Evolutionary conservation across 1,140 invertebrate species (phyloP).

Genomic region (Brachionus asplanchnoidis): DNA sequence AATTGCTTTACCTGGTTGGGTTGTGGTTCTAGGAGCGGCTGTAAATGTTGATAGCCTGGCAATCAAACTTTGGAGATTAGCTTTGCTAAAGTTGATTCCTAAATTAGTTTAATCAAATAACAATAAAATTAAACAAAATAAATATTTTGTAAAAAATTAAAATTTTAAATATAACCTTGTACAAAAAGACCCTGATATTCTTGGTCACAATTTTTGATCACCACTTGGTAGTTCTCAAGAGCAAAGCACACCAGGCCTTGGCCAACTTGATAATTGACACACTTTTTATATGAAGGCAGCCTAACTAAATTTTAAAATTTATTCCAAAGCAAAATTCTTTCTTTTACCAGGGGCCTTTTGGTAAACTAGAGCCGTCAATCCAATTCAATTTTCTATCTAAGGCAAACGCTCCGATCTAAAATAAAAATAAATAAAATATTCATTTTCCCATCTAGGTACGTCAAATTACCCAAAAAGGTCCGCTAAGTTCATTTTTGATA

Average conservation of each 20-base stretch:
- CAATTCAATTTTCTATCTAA: not conserved
- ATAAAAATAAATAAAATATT: not conserved
- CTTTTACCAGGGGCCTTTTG: not conserved
- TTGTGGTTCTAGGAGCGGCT: not conserved
- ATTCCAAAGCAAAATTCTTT: not conserved
- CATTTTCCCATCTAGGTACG: not conserved
- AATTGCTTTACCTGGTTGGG: not conserved
- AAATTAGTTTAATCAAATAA: not conserved
- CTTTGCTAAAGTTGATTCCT: not conserved
- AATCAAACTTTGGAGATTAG: not conserved
- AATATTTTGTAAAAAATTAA: too few relatives aligned
- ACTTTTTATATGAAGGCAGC: not conserved
- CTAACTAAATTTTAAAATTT: not conserved
- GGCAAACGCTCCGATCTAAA: not conserved
- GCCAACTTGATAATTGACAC: not conserved
- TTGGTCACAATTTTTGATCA: not conserved
- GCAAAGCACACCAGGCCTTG: not conserved
- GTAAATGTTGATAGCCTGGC: not conserved
- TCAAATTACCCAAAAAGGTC: not conserved
- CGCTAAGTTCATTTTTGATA: not conserved
- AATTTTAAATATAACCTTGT: not conserved
- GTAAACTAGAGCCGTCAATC: not conserved
- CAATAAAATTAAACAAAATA: too few relatives aligned
- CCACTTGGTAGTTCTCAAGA: not conserved
- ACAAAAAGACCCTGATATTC: not conserved